Evolutionary conservation across 2,113 vertebrate genomes (phyloP).

Genomic region (Austrofundulus limnaeus): DNA sequence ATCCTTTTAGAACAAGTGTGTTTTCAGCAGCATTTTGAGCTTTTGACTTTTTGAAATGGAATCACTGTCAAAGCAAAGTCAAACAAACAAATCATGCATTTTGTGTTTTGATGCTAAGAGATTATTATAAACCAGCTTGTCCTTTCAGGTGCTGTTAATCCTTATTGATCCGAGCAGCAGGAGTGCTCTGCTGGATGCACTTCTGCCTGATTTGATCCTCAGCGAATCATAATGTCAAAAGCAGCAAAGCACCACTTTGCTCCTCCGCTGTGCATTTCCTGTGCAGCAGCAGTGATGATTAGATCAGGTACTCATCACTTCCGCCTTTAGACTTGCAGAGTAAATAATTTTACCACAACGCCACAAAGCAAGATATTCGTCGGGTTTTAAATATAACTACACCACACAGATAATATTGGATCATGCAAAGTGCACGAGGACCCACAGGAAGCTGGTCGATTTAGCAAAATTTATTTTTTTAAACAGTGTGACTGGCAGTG

Average conservation of each 20-base stretch:
- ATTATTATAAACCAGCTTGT: neutral
- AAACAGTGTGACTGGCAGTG: slow-evolving; percentile 12
- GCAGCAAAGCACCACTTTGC: neutral
- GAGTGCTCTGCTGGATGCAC: slow-evolving; percentile 83
- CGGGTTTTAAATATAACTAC: slow-evolving; percentile 18
- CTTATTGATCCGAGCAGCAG: slow-evolving; percentile 75
- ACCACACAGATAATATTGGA: neutral
- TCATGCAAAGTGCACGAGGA: neutral
- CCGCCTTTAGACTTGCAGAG: slow-evolving; percentile 5
- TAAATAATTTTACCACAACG: neutral
- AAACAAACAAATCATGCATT: neutral
- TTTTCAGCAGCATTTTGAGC: neutral
- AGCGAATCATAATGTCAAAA: slow-evolving; percentile 18
- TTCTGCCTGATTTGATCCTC: slow-evolving; percentile 19
- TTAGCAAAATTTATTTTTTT: slow-evolving; percentile 10
- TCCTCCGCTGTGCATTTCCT: slow-evolving; percentile 20
- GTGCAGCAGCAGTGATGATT: neutral
- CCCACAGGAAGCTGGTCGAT: neutral
- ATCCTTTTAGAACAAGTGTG: neutral
- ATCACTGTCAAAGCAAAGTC: neutral
- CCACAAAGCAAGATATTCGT: slow-evolving; percentile 63
- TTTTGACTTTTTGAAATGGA: neutral
- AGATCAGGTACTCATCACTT: slow-evolving; percentile 24
- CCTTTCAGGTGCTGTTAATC: slow-evolving; percentile 79
- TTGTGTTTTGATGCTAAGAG: neutral